Base-by-base conservation (phyloP, 2,113 vertebrate species). In the Antennarius striatus region DNA sequence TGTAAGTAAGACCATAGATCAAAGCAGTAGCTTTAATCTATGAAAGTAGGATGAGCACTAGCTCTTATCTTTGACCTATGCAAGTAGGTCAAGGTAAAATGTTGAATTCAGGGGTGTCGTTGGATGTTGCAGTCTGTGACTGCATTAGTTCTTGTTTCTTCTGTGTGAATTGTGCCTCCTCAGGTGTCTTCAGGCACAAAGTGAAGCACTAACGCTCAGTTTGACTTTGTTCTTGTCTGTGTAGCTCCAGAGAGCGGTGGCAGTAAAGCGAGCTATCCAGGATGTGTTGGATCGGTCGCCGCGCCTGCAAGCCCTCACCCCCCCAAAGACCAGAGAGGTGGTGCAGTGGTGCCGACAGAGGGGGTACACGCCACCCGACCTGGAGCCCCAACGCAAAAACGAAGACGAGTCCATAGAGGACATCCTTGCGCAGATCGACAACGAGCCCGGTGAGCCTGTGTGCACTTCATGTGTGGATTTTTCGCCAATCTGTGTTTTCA, bases 381-480 rank as follows among this genome's bases (percentile, higher is more conserved):
- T 95, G 0, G 96, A 98, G 85, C 93, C 91, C 45, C 76, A 93
- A 56, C 69, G 93, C 77, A 86, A 80, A 10, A 90, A 50, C 0
- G 95, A 98, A 0, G 94, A 95, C 54, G 95, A 98, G 81, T 97
- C 96, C 0, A 98, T 99, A 0, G 98, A 99, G 77, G 97, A 99
- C 0, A 96, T 99, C 68, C 92, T 99, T 63, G 96, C 96, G 0
- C 97, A 96, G 89, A 99, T 99, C 3, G 98, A 99, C 90, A 98
- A 82, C 0, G 98, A 99, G 79, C 95, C 97, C 12, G 96, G 98
- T 92, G 53, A 71, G 90, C 60, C 57, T 73, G 6, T 49, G 16
- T 56, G 16, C 54, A 12, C 40, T 49, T 73, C 16, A 32, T 43
- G 10, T 50, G 39, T 8, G 0, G 0, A 10, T 14, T 40, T n/a